Evolutionary conservation across 2,888 invertebrate species (phyloP).

Genomic region (Spodoptera exigua): DNA sequence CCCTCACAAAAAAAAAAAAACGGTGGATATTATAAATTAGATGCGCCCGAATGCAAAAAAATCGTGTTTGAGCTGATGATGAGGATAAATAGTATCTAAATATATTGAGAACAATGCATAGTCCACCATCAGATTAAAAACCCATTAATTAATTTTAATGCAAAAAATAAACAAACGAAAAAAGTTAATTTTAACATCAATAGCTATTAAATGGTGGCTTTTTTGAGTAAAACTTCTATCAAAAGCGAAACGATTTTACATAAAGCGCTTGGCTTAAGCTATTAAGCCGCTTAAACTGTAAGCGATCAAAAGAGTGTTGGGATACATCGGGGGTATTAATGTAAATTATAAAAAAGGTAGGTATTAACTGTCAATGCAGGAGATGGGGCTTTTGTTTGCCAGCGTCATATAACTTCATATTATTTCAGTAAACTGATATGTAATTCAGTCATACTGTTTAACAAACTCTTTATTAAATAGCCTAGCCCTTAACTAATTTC

Average conservation of each 20-base stretch:
- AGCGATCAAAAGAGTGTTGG: conserved; percentile 30
- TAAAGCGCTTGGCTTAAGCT: conserved; percentile 43
- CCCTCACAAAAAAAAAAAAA: too few species aligned
- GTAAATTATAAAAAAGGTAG: conserved; percentile 31
- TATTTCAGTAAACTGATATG: too few species aligned
- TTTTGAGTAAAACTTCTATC: conserved; percentile 27
- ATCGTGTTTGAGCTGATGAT: too few species aligned
- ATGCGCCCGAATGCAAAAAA: too few species aligned
- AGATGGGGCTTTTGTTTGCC: not conserved
- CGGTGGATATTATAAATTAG: too few species aligned
- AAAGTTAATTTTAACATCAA: conserved; percentile 16
- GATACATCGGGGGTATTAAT: conserved; percentile 30
- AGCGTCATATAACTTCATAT: not conserved
- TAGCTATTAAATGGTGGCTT: conserved; percentile 13
- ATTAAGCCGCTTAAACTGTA: conserved; percentile 35
- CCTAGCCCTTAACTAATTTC: too few species aligned
- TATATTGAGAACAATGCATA: too few species aligned
- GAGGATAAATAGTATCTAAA: too few species aligned
- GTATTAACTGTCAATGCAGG: conserved; percentile 1
- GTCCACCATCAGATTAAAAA: too few species aligned
- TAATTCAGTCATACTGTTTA: too few species aligned
- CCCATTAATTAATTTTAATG: not conserved
- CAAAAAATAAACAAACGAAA: not conserved
- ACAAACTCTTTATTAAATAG: too few species aligned
- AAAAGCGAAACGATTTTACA: conserved; percentile 35